These are phyloP conservation scores for Selenia dentaria DNA, from an alignment of 2,888 invertebrate genomes.

Conservation along the genomic window DNA sequence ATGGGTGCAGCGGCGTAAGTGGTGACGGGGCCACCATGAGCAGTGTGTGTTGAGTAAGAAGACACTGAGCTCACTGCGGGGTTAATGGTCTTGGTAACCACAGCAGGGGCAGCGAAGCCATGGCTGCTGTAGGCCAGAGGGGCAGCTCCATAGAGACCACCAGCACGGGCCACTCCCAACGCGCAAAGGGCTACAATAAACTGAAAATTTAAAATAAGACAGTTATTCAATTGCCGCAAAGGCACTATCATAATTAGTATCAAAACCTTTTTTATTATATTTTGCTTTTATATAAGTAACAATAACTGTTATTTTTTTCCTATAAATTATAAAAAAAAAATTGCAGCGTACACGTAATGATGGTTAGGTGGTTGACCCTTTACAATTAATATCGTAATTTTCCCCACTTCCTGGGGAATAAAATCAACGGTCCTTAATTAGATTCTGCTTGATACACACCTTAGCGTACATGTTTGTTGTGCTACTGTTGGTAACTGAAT, in stretches of 20 bases:
- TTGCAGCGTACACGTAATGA: no score
- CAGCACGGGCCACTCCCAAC: conserved; percentile 84
- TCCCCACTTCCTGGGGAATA: no score
- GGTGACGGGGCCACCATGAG: conserved; percentile 47
- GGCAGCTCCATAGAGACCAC: conserved; percentile 76
- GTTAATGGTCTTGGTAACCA: conserved; percentile 44
- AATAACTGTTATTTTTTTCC: no score
- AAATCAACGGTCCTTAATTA: no score
- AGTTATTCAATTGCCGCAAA: not conserved
- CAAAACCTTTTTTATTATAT: no score
- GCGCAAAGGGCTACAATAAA: conserved; percentile 84
- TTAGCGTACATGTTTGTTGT: conserved; percentile 82
- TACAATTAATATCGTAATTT: no score
- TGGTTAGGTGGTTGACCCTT: no score
- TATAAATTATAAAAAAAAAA: no score
- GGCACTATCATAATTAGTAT: no score
- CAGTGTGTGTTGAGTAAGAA: conserved; percentile 55
- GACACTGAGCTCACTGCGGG: conserved; percentile 58
- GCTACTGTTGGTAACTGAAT: conserved; percentile 80
- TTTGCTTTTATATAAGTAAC: no score
- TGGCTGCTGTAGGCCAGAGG: conserved; percentile 78
- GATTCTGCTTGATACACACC: conserved; percentile 71
- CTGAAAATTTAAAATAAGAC: conserved; percentile 46
- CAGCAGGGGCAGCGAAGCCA: conserved; percentile 61
- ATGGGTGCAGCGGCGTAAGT: conserved; percentile 51